Evolutionary conservation across 37 sponge, comb jelly and placozoan species (phyloP), one percentile per base, ranked within the genome.

Genomic region (Tethya wilhelma): DNA sequence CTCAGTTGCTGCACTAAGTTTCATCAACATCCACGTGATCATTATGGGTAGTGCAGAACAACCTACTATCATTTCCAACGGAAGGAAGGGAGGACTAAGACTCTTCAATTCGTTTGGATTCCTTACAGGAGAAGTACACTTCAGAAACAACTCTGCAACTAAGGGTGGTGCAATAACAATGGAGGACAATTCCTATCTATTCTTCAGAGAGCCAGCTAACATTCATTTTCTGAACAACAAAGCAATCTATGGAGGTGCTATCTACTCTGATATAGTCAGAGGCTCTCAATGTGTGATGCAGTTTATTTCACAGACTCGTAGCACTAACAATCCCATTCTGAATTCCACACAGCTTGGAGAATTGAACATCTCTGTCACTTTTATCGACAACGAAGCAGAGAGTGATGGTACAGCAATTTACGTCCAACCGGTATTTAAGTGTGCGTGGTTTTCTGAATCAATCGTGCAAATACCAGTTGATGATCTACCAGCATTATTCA

Each of bases 241-340:
- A n/a, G 83, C 73, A 1, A 1, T 59, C 7, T 1, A 40, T 0
- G 83, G 83, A 28, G 83, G 73, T 25, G 83, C 63, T 37, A 82
- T 82, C 14, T 58, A 58, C 28, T 31, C 49, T 4, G 38, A 43
- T n/a, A 38, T 20, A 20, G 40, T 26, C 1, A 38, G 36, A n/a
- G 12, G 23, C 33, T 20, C 29, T 1, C 2, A 8, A 6, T 63
- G 55, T 60, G 83, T 30, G 1, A 59, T 71, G 0, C 74, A 59
- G 64, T 72, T 60, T 60, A 2, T 30, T 38, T n/a, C n/a, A n/a
- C n/a, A n/a, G n/a, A 31, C 37, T 8, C 2, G 6, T 4, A 28
- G 19, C 2, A 38, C 39, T 3, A 8, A 55, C 1, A 69, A n/a
- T 56, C 25, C 4, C 2, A 66, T 34, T 44, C n/a, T 26, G 2